Evolutionary conservation across 2,113 vertebrate species (phyloP).

Genomic region (Labeo rohita): DNA sequence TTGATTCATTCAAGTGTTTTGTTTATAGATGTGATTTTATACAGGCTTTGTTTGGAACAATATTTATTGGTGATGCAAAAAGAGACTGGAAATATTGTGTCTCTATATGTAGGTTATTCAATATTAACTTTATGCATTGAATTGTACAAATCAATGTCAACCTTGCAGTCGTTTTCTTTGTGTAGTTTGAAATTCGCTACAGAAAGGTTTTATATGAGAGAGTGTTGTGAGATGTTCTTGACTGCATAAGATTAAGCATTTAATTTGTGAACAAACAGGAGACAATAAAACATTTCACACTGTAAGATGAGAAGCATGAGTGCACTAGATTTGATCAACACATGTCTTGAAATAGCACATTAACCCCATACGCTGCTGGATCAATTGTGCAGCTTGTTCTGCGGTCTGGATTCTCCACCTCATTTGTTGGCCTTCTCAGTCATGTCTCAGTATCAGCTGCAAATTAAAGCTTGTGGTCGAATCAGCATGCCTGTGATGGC

Average conservation of each 20-base stretch:
- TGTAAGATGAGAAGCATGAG: conserved; percentile 11
- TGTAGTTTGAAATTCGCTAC: background rate
- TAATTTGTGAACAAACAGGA: conserved; percentile 3
- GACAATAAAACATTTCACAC: conserved; percentile 5
- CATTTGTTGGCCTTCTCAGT: conserved; percentile 39
- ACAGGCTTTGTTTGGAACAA: background rate
- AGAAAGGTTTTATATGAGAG: background rate
- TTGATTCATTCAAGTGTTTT: background rate
- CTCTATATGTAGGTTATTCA: background rate
- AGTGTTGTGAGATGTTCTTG: background rate
- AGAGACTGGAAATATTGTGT: background rate
- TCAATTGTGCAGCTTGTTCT: conserved; percentile 25
- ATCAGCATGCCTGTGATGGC: conserved; percentile 45
- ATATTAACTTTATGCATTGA: background rate
- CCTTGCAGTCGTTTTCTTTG: background rate
- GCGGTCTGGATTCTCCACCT: conserved; percentile 26
- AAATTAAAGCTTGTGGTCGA: conserved; percentile 42
- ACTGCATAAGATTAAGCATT: background rate
- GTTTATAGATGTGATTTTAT: background rate
- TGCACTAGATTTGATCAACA: conserved; percentile 26
- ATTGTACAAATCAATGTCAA: background rate
- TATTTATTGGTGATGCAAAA: background rate
- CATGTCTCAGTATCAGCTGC: conserved; percentile 41
- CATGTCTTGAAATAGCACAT: background rate
- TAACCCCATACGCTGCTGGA: conserved; percentile 8